Percentiles rank a stretch among this genome's conserved stretches.
Conservation (phyloP, 2,113 vertebrate species). For the Chaetodon trifascialis region DNA sequence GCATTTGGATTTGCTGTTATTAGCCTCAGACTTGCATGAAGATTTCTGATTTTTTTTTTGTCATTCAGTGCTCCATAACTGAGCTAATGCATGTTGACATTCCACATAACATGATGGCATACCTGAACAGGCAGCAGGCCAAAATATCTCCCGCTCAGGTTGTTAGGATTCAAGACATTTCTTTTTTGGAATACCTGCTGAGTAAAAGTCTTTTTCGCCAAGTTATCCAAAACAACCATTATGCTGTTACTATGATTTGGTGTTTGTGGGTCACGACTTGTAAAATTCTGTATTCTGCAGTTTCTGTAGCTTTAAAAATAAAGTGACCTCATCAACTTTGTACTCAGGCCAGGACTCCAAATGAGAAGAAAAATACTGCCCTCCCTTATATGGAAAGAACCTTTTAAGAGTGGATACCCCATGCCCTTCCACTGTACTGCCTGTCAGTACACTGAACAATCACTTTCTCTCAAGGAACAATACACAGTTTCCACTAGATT, state of each 20-base stretch:
- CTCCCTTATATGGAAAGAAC: slow-evolving; percentile 93
- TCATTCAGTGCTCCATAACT: slow-evolving; percentile 27
- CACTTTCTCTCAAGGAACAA: slow-evolving; percentile 61
- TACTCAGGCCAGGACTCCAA: slow-evolving; percentile 88
- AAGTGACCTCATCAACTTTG: slow-evolving; percentile 86
- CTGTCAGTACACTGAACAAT: slow-evolving; percentile 57
- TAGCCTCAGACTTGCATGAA: slow-evolving; percentile 6
- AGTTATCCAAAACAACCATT: neutral
- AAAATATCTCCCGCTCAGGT: slow-evolving; percentile 39
- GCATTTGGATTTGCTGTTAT: neutral
- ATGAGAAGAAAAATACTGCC: slow-evolving; percentile 86
- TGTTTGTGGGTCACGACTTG: slow-evolving; percentile 17
- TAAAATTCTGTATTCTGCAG: slow-evolving; percentile 3
- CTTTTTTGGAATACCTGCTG: slow-evolving; percentile 6
- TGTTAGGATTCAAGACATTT: slow-evolving; percentile 1
- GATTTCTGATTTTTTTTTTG: slow-evolving; percentile 1
- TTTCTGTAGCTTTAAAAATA: slow-evolving; percentile 78
- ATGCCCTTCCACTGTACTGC: slow-evolving; percentile 39
- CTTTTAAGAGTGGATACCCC: slow-evolving; percentile 68
- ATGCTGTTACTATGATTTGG: neutral
- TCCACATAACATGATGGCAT: slow-evolving; percentile 56
- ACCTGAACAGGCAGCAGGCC: slow-evolving; percentile 50
- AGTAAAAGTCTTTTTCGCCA: neutral
- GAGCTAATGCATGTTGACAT: slow-evolving; percentile 59
- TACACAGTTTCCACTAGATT: slow-evolving; percentile 32